phyloP scores from a whole-genome alignment of 2,113 vertebrate genomes.

The Clupea harengus region DNA sequence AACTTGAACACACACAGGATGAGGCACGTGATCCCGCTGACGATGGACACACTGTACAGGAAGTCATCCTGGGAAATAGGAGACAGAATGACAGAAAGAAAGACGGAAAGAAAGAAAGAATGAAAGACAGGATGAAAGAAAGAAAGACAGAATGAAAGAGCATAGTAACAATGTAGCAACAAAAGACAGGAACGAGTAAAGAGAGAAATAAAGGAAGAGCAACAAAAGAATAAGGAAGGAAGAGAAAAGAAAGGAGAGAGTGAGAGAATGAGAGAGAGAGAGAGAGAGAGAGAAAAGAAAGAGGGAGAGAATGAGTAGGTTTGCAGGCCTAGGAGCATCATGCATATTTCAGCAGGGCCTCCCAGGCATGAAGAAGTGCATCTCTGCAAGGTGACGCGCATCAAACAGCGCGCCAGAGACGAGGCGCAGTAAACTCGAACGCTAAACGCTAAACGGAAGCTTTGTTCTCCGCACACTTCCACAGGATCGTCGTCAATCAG shows the following conservation, averaged over 20 bases:
- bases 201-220: background rate
- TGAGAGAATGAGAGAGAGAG: background rate
- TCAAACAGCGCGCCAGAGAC: slow-evolving; percentile 42
- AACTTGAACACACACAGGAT: slow-evolving; percentile 87
- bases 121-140: background rate
- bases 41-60: slow-evolving; percentile 91
- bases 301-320: slow-evolving; percentile 36
- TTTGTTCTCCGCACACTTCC: background rate
- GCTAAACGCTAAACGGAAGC: background rate
- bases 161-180: background rate
- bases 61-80: slow-evolving; percentile 83
- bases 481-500: background rate
- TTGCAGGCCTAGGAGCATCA: slow-evolving; percentile 55
- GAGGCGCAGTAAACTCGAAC: background rate
- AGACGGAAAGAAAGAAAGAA: background rate
- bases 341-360: slow-evolving; percentile 65
- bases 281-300: background rate
- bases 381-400: slow-evolving; percentile 45
- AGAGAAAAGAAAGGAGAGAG: background rate
- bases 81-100: slow-evolving; percentile 24
- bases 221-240: slow-evolving; percentile 5
- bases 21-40: slow-evolving; percentile 89
- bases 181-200: background rate
- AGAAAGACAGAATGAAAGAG: background rate
- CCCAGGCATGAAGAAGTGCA: slow-evolving; percentile 55